Percentiles rank a stretch among this genome's conserved stretches.
phyloP scores from a whole-genome alignment of 2,797 vertebrate genomes.

The Rhinatrema bivittatum region DNA sequence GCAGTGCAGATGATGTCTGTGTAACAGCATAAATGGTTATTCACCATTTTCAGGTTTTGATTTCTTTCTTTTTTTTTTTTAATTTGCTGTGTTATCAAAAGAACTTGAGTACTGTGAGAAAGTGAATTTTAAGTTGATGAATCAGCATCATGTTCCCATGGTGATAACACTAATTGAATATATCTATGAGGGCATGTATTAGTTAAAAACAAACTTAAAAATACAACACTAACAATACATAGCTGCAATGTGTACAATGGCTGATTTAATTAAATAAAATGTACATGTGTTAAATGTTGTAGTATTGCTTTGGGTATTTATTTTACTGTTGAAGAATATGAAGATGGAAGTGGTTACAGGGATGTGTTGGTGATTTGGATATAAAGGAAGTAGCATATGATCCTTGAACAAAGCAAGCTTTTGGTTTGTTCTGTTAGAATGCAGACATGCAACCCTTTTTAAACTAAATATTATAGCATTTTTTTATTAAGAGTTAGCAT shows the following conservation, averaged over 20 bases:
- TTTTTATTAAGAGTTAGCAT: too few relatives aligned
- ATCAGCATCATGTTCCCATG: slow-evolving; percentile 88
- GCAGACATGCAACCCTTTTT: too few relatives aligned
- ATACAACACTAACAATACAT: slow-evolving; percentile 80
- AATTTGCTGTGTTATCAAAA: slow-evolving; percentile 77
- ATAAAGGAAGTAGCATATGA: too few relatives aligned
- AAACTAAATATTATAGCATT: too few relatives aligned
- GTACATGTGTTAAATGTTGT: slow-evolving; percentile 78
- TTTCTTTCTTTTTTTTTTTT: slow-evolving; percentile 46
- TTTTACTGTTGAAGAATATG: neutral
- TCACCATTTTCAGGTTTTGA: slow-evolving; percentile 54
- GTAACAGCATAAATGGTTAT: slow-evolving; percentile 68
- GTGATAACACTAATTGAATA: slow-evolving; percentile 88
- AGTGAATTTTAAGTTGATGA: slow-evolving; percentile 84
- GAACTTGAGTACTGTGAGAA: slow-evolving; percentile 90
- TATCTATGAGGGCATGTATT: slow-evolving; percentile 92
- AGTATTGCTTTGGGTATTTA: slow-evolving; percentile 14
- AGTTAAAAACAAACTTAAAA: slow-evolving; percentile 72
- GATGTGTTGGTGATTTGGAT: too few relatives aligned
- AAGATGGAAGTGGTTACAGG: neutral
- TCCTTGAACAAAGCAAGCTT: too few relatives aligned
- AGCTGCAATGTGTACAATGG: slow-evolving; percentile 89
- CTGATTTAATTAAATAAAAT: slow-evolving; percentile 90
- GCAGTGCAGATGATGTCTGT: slow-evolving; percentile 71
- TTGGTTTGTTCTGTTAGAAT: too few relatives aligned